Base-by-base conservation (phyloP, 2,888 invertebrate genomes). In the Tuberolachnus salignus region DNA sequence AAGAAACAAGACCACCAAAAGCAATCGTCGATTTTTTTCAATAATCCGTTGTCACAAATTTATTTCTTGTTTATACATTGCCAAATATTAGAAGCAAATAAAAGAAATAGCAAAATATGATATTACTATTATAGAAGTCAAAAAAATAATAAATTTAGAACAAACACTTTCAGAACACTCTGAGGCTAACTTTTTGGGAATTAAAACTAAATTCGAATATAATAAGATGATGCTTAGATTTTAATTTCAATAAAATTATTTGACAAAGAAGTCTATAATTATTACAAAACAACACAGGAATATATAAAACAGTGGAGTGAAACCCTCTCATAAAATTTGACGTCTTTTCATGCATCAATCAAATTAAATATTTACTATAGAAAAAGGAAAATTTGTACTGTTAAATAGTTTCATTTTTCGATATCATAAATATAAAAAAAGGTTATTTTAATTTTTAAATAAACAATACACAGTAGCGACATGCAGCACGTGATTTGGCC, bases 291-390 rank as follows among this genome's bases (percentile, higher is more conserved):
- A 16, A 42, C n/a, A 42, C 34, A n/a, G 42, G 63, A 63, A n/a
- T 63, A 63, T 63, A 42, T 63, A 63, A 34, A 63, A 63, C 42
- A 42, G 42, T 63, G 63, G 63, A 63, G 42, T n/a, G n/a, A 16
- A 63, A 63, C n/a, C 63, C 63, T 63, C 63, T 63, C 21, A 63
- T 63, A 63, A 63, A 63, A 63, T 34, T 63, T 63, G 63, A 11
- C n/a, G 42, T 63, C 3, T 63, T 63, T 63, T 42, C 63, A 42
- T 63, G 63, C 42, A 63, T 63, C 42, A 42, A 63, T 63, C 42
- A n/a, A n/a, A n/a, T n/a, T n/a, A n/a, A n/a, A n/a, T n/a, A n/a
- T n/a, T n/a, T n/a, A n/a, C n/a, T n/a, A n/a, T n/a, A n/a, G n/a
- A n/a, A n/a, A n/a, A n/a, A n/a, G n/a, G n/a, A n/a, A n/a, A n/a